Percentiles rank a stretch among this genome's conserved stretches.
These are phyloP conservation scores for Ganaspis brasiliensis DNA, from an alignment of 2,888 invertebrate species.

Conservation along the genomic window DNA sequence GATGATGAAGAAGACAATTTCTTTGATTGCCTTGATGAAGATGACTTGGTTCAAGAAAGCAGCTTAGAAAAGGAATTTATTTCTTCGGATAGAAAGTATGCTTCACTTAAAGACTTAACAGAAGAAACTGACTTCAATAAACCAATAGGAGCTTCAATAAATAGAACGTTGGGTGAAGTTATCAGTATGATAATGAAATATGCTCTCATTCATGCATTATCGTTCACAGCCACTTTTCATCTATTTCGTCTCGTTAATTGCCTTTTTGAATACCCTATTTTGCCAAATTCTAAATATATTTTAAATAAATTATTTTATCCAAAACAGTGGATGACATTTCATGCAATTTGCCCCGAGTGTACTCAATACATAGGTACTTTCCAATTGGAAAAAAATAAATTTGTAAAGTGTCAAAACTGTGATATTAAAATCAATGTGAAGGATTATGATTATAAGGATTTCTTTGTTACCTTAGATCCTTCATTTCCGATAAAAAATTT, in stretches of 20 bases:
- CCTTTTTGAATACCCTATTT: no score
- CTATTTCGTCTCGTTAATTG: no score
- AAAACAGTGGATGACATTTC: no score
- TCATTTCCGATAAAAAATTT: neutral
- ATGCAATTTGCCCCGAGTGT: no score
- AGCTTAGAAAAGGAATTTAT: neutral
- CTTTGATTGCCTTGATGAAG: no score
- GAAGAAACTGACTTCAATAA: neutral
- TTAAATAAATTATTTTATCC: no score
- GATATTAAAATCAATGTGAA: neutral
- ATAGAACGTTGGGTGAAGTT: neutral
- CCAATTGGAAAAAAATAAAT: neutral
- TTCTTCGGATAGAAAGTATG: neutral
- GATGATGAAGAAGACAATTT: no score
- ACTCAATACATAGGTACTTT: neutral
- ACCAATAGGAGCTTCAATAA: neutral
- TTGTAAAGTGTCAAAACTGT: neutral
- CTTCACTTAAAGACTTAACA: neutral
- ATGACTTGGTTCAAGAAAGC: neutral
- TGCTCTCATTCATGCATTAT: neutral
- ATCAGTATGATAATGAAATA: neutral
- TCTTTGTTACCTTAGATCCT: neutral
- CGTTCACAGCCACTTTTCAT: neutral
- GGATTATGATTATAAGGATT: neutral
- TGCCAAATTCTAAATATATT: no score